These are phyloP conservation scores for Mycteria americana DNA, from an alignment of 2,797 vertebrate genomes.

Conservation along the genomic window DNA sequence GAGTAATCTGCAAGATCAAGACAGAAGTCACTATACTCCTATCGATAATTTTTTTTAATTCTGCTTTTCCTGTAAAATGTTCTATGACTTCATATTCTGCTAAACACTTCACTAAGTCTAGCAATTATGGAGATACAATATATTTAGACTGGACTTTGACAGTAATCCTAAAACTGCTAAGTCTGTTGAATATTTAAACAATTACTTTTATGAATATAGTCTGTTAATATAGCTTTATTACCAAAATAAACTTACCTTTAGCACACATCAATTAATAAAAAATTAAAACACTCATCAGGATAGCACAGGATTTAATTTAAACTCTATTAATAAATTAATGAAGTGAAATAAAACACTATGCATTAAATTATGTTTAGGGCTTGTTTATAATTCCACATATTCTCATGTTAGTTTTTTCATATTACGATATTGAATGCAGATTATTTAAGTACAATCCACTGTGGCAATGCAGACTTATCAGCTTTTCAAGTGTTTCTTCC, in stretches of 20 bases:
- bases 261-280: conserved; percentile 37
- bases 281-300: conserved; percentile 23
- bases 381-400: neutral
- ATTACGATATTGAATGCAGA: neutral
- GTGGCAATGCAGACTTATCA: neutral
- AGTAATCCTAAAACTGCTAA: neutral
- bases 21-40: neutral
- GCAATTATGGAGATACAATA: neutral
- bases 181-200: neutral
- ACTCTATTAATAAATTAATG: conserved; percentile 54
- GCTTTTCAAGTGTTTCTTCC: conserved; percentile 4
- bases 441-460: neutral
- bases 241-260: conserved; percentile 29
- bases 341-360: conserved; percentile 6
- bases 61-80: neutral
- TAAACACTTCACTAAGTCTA: neutral
- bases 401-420: neutral
- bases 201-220: neutral
- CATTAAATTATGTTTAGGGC: neutral
- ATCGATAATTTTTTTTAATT: neutral
- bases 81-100: neutral
- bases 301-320: conserved; percentile 42
- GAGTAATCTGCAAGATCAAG: neutral
- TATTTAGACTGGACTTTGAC: neutral
- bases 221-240: neutral